These are phyloP conservation scores for Zoroaster sp. DNA, from an alignment of 53 echinoderm and acorn worm species.

Conservation along the genomic window DNA sequence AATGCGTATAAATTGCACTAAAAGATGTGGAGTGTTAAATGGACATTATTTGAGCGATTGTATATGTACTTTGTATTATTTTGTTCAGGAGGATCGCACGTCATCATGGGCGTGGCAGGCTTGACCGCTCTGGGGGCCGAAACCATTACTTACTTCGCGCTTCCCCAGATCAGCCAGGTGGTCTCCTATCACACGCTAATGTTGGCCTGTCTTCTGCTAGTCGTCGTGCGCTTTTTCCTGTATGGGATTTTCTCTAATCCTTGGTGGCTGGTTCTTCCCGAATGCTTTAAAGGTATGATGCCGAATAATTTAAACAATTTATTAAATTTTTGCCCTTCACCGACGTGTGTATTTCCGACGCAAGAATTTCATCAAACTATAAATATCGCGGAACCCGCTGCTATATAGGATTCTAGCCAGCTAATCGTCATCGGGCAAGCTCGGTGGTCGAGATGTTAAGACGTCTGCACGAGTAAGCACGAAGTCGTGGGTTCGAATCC, in stretches of 20 bases:
- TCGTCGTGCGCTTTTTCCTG: slow-evolving; percentile 41
- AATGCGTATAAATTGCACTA: no score
- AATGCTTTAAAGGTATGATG: slow-evolving; percentile 55
- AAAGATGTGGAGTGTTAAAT: no score
- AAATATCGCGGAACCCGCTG: no score
- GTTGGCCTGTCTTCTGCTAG: slow-evolving; percentile 35
- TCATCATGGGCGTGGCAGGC: slow-evolving; percentile 65
- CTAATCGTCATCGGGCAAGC: no score
- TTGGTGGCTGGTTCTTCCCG: slow-evolving; percentile 53
- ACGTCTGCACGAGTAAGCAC: no score
- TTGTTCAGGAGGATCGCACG: slow-evolving; percentile 48
- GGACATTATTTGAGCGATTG: not conserved
- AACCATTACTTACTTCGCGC: slow-evolving; percentile 51
- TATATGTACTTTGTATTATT: not conserved
- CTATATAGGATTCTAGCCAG: no score
- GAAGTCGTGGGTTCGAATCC: no score
- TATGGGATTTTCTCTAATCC: slow-evolving; percentile 42
- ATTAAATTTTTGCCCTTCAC: no score
- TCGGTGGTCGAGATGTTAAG: no score
- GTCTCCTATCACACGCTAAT: slow-evolving; percentile 48
- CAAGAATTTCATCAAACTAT: no score
- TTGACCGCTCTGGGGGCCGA: slow-evolving; percentile 47
- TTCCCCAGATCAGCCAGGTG: slow-evolving; percentile 39
- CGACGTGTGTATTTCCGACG: no score
- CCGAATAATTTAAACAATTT: not conserved